A percentile compares a stretch with the other conserved stretches of the same genome.
Conservation (phyloP, 2,797 vertebrate genomes). For the Takifugu rubripes region DNA sequence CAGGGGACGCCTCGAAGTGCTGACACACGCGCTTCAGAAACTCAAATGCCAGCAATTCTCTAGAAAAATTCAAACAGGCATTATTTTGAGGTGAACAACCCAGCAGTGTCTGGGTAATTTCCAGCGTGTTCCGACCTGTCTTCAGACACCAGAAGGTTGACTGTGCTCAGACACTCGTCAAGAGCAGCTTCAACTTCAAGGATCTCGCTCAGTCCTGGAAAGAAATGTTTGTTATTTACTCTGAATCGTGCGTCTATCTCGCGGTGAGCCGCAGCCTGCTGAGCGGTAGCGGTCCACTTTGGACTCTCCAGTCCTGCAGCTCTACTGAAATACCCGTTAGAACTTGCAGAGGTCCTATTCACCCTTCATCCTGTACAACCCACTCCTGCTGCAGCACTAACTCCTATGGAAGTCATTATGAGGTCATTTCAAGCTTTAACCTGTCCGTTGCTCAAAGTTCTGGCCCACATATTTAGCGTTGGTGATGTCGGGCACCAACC, state of each 20-base stretch:
- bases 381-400: background rate
- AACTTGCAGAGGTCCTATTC: background rate
- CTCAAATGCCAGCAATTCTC: slow-evolving; percentile 84
- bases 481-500: slow-evolving; percentile 68
- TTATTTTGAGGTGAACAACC: slow-evolving; percentile 1
- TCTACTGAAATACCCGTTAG: too few relatives aligned
- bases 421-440: too few relatives aligned
- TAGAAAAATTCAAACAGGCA: slow-evolving; percentile 53
- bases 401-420: background rate
- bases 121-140: slow-evolving; percentile 74
- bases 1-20: slow-evolving; percentile 83
- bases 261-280: background rate
- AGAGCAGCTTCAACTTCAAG: slow-evolving; percentile 74
- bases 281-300: background rate
- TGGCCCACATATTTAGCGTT: slow-evolving; percentile 6
- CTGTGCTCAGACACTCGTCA: slow-evolving; percentile 81
- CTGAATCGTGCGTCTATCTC: slow-evolving; percentile 11
- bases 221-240: slow-evolving; percentile 23
- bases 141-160: slow-evolving; percentile 82
- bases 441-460: background rate
- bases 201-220: slow-evolving; percentile 79
- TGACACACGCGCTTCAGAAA: slow-evolving; percentile 82
- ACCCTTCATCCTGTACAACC: background rate
- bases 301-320: background rate
- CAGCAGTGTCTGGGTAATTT: background rate